A percentile compares a stretch with the other conserved stretches of the same genome.
phyloP scores from a whole-genome alignment of 2,797 vertebrate species.

The Pangasius macronema region DNA sequence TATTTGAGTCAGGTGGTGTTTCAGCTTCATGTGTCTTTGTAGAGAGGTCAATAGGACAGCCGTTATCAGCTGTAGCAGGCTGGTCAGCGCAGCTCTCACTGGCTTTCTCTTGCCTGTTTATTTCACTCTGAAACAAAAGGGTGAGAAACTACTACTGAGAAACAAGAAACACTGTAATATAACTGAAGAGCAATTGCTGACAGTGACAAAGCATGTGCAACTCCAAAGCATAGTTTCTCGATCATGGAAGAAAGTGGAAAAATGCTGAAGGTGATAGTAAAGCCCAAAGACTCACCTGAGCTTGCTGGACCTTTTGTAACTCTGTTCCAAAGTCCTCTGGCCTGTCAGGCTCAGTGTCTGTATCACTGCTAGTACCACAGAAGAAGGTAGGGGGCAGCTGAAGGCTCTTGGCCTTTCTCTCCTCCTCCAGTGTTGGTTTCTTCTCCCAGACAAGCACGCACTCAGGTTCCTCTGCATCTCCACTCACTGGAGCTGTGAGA shows the following conservation, averaged over 20 bases:
- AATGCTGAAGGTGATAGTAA: background rate
- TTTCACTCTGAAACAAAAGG: constrained; percentile 25
- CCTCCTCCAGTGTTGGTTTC: constrained; percentile 80
- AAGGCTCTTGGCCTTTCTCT: constrained; percentile 79
- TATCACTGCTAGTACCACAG: constrained; percentile 80
- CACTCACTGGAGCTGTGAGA: background rate
- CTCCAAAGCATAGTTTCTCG: background rate
- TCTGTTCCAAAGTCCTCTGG: constrained; percentile 83
- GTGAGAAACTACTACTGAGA: background rate
- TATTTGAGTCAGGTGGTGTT: background rate
- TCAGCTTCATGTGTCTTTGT: constrained; percentile 69
- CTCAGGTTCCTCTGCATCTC: constrained; percentile 67
- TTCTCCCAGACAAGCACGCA: constrained; percentile 83
- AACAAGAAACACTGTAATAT: background rate
- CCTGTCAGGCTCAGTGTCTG: constrained; percentile 79
- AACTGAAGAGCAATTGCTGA: background rate
- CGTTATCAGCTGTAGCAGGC: constrained; percentile 38
- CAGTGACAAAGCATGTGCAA: background rate
- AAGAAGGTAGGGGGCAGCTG: constrained; percentile 84
- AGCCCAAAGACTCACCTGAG: constrained; percentile 60
- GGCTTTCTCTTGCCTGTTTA: constrained; percentile 55
- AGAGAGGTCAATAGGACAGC: constrained; percentile 86
- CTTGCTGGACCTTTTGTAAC: constrained; percentile 75
- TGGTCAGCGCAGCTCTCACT: background rate
- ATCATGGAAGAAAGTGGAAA: background rate